These are phyloP conservation scores for Gallinago paraguaiae DNA, from an alignment of 2,113 vertebrate species.

Conservation along the genomic window DNA sequence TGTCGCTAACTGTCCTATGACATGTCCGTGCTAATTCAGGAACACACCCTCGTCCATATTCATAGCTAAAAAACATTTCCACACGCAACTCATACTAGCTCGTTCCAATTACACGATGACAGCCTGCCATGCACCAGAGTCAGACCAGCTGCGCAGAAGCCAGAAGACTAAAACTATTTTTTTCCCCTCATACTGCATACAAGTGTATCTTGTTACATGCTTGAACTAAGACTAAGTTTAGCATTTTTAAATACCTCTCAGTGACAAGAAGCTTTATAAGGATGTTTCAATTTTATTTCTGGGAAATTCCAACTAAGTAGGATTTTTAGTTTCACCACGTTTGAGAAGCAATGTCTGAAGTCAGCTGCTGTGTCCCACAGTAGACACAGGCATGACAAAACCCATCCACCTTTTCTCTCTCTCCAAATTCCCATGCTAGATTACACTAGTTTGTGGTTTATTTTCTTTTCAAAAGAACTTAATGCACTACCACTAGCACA, in stretches of 20 bases:
- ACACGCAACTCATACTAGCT: neutral
- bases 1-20: neutral
- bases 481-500: neutral
- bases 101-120: accelerated
- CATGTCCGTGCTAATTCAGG: neutral
- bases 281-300: neutral
- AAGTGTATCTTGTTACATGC: neutral
- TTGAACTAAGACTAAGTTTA: neutral
- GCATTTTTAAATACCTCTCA: neutral
- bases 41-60: neutral
- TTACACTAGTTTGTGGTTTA: neutral
- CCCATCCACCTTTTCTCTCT: neutral
- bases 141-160: neutral
- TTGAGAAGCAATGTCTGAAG: neutral
- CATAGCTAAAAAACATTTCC: neutral
- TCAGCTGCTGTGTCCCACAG: neutral
- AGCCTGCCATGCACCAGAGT: neutral
- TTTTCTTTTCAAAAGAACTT: neutral
- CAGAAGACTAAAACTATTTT: neutral
- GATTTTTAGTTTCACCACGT: neutral
- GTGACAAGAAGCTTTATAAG: neutral
- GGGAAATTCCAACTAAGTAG: neutral
- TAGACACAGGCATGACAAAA: neutral
- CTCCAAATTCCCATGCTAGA: neutral
- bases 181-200: neutral